Evolutionary conservation across 2,888 invertebrate species (phyloP).

Genomic region (Aporophyla lueneburgensis): DNA sequence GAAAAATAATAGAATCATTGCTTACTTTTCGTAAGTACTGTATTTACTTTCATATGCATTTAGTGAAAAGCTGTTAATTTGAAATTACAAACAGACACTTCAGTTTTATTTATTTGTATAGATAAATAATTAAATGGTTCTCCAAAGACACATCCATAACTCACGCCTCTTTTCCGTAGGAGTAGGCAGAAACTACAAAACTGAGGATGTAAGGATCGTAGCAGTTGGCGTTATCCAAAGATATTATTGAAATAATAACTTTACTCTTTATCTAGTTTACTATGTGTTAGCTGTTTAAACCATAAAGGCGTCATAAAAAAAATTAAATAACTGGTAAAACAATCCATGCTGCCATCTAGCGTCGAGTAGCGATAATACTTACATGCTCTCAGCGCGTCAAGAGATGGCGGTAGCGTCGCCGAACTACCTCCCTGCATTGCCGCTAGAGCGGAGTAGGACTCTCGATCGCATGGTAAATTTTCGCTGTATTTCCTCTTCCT

Average conservation of each 20-base stretch:
- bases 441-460: constrained; percentile 87
- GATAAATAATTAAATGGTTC: neutral
- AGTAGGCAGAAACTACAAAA: too few relatives aligned
- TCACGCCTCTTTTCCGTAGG: too few relatives aligned
- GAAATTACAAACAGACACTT: too few relatives aligned
- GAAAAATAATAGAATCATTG: neutral
- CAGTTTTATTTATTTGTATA: too few relatives aligned
- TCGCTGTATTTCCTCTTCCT: constrained; percentile 88
- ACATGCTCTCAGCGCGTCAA: constrained; percentile 89
- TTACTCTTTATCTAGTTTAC: neutral
- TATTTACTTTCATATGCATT: too few relatives aligned
- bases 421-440: constrained; percentile 87
- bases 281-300: neutral
- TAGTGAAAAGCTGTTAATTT: too few relatives aligned
- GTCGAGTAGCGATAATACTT: constrained; percentile 84
- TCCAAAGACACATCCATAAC: neutral
- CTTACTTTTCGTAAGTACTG: neutral
- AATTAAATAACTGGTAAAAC: neutral
- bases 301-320: neutral
- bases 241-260: neutral
- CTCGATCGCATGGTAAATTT: constrained; percentile 83
- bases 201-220: too few relatives aligned
- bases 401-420: constrained; percentile 89
- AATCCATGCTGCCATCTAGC: constrained; percentile 77
- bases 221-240: neutral